Conservation (phyloP, 2,888 invertebrate species). For the Zygogramma bicolorata region DNA sequence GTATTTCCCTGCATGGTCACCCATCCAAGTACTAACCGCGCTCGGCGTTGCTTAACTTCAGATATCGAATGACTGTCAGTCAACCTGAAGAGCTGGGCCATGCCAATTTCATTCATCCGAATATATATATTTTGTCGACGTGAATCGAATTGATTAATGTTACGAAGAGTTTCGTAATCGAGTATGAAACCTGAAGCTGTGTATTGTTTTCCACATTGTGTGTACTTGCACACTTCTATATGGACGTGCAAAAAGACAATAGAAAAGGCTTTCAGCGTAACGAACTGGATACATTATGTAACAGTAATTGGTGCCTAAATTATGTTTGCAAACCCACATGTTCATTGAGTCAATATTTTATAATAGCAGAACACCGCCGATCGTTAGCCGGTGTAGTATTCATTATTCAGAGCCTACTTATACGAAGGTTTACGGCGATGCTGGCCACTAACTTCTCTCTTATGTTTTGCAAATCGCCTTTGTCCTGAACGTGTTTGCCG, state of each 20-base stretch:
- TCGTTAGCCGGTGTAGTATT: constrained; percentile 2
- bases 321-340: constrained; percentile 14
- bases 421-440: constrained; percentile 1
- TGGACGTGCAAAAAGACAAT: not conserved
- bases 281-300: not conserved
- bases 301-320: constrained; percentile 22
- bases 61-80: no score
- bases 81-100: no score
- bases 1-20: no score
- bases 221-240: no score
- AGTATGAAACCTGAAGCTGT: no score
- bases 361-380: constrained; percentile 8
- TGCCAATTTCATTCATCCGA: no score
- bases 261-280: not conserved
- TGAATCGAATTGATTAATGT: no score
- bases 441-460: constrained; percentile 10
- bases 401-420: constrained; percentile 17
- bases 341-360: constrained; percentile 19
- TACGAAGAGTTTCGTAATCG: no score
- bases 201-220: no score
- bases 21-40: no score
- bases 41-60: no score
- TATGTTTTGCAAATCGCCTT: constrained; percentile 8
- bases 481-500: constrained; percentile 2
- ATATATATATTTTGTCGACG: no score